phyloP scores from a whole-genome alignment of 2,113 vertebrate species.

The human (Homo sapiens) region GRCh38 chr7:131063001-131063500 shows the following conservation, averaged over 20 bases:
- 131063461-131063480: not conserved
- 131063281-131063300: not conserved
- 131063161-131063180: not conserved
- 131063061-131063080: not conserved
- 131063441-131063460: not conserved
- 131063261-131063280: not conserved
- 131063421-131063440: not conserved
- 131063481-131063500: not conserved
- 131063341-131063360: not conserved
- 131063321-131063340: not conserved
- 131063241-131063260: not conserved
- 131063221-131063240: not conserved
- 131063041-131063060: not conserved
- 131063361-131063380: not conserved
- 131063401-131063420: not conserved
- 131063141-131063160: not conserved
- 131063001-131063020: not conserved
- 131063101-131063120: not conserved
- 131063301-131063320: not conserved
- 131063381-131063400: not conserved
- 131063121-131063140: not conserved
- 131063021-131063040: not conserved
- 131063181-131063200: not conserved
- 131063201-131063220: not conserved
- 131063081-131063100: not conserved